Conservation (phyloP, 2,113 vertebrate genomes). For the Psettodes erumei region DNA sequence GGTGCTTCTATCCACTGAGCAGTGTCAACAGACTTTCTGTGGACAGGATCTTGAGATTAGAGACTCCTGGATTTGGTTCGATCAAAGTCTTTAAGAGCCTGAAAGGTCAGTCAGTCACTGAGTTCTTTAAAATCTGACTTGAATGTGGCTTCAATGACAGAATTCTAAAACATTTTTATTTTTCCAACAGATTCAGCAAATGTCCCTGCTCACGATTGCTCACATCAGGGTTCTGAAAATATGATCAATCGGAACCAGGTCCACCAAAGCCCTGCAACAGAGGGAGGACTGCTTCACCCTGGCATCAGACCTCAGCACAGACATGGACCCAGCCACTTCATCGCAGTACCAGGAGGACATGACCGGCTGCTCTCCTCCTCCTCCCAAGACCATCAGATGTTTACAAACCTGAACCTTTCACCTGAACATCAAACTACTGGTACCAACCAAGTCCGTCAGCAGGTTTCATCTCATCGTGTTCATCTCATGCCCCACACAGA, state of each 20-base stretch:
- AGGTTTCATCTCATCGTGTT: neutral
- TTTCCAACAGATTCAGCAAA: slow-evolving; percentile 17
- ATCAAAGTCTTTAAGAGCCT: slow-evolving; percentile 46
- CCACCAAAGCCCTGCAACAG: neutral
- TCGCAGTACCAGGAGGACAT: slow-evolving; percentile 3
- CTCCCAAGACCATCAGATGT: neutral
- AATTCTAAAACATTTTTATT: neutral
- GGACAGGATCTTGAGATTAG: slow-evolving; percentile 27
- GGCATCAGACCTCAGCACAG: neutral
- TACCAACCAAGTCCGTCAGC: neutral
- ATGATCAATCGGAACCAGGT: neutral
- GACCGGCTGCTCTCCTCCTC: neutral
- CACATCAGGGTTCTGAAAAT: neutral
- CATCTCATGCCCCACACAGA: neutral
- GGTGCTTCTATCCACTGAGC: slow-evolving; percentile 70
- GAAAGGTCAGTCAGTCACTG: slow-evolving; percentile 27
- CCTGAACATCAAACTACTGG: neutral
- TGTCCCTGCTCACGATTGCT: neutral
- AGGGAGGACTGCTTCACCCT: neutral
- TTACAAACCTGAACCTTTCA: neutral
- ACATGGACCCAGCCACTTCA: neutral
- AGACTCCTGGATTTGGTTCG: slow-evolving; percentile 57
- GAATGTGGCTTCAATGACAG: neutral
- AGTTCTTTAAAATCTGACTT: neutral
- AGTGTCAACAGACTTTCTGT: slow-evolving; percentile 52